Evolutionary conservation across 37 sponge, comb jelly and placozoan species (phyloP), one percentile per base, ranked within the genome.

Genomic region (Ianthella basta): DNA sequence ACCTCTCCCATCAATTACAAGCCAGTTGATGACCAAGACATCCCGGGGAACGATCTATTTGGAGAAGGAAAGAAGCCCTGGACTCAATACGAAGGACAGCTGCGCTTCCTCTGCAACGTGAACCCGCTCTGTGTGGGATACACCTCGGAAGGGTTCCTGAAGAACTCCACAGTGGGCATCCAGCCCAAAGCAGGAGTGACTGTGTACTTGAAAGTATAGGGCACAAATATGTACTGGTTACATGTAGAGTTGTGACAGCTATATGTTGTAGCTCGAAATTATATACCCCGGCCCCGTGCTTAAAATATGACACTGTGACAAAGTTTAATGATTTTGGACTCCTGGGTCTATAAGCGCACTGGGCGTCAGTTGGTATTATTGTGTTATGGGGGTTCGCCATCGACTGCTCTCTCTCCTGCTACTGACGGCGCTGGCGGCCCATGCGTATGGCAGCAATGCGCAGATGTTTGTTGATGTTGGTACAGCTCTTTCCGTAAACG

Each of bases 101-200:
- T 87, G 82, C 18, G 67, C 15, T 69, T 81, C 32, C 59, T 87
- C 27, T 87, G 87, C 34, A 69, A 87, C 59, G 1, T 37, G 59
- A 81, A 87, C 60, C 60, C 81, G 40, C 15, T 50, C 4, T 87
- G 87, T 64, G 59, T 77, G 34, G 87, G 87, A 1, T 87, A 69
- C 82, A 81, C 57, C 59, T 70, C 87, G 8, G 44, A 66, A 16
- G 87, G 82, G 12, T 81, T 79, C 69, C 59, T 67, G 41, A 81
- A 87, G 72, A 86, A 86, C 80, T 66, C 55, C 30, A 86, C 86
- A 10, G 36, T 21, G 38, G 60, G 57, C 16, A 23, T 41, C 8
- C n/a, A 19, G 13, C 1, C 72, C 20, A 27, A 55, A 55, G 29
- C 33, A 0, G 72, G 72, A 25, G 56, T 44, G 20, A 72, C 72